These are phyloP conservation scores for Chanos chanos DNA, from an alignment of 2,797 vertebrate species.

Conservation along the genomic window DNA sequence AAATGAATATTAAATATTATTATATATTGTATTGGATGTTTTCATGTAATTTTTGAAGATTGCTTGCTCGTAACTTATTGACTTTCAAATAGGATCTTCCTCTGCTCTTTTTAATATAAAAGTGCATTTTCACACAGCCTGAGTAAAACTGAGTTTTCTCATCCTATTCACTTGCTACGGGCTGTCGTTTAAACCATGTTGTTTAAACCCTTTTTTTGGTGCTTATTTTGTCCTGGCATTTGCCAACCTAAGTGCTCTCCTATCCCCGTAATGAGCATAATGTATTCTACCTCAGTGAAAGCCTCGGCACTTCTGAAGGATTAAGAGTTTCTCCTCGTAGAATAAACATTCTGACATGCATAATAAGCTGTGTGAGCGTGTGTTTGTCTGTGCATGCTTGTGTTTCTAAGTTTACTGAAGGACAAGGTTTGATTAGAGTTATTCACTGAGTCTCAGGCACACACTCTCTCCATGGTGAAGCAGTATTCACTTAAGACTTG, in stretches of 20 bases:
- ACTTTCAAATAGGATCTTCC: too few species aligned
- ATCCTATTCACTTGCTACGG: conserved; percentile 2
- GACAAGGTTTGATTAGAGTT: conserved; percentile 6
- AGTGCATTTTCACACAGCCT: too few species aligned
- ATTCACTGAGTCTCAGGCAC: not conserved
- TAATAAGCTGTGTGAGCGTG: not conserved
- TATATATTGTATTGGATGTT: too few species aligned
- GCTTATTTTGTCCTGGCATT: conserved; percentile 17
- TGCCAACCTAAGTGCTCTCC: conserved; percentile 7
- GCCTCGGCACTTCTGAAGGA: conserved; percentile 6
- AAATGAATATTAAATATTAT: too few species aligned
- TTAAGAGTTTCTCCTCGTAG: not conserved
- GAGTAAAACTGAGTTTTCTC: too few species aligned
- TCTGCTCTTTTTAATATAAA: too few species aligned
- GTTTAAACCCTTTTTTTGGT: conserved; percentile 9
- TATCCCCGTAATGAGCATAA: conserved; percentile 15
- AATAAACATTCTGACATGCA: conserved; percentile 13
- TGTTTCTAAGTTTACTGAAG: too few species aligned
- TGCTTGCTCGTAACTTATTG: too few species aligned
- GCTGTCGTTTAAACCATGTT: not conserved
- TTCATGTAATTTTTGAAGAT: too few species aligned
- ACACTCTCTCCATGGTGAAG: conserved; percentile 2
- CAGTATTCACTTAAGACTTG: not conserved
- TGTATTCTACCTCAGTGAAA: conserved; percentile 16
- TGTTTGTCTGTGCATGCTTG: not conserved